Evolutionary conservation across 1,140 invertebrate species (phyloP).

Genomic region (Notospermus geniculatus): DNA sequence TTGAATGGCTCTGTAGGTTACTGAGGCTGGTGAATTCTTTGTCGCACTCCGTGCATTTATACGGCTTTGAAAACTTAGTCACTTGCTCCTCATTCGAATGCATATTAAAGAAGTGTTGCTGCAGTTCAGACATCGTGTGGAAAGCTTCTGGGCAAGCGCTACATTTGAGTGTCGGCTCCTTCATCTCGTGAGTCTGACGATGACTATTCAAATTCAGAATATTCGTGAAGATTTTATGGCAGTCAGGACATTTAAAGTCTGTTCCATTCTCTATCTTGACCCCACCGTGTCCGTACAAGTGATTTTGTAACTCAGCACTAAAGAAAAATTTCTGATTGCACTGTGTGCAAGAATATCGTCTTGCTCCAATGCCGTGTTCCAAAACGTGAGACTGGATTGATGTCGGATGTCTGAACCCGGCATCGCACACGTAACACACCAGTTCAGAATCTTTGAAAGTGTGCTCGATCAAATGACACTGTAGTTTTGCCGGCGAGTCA

Average conservation of each 20-base stretch:
- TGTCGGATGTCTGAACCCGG: slow-evolving; percentile 76
- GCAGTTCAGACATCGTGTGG: slow-evolving; percentile 30
- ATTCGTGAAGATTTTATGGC: slow-evolving; percentile 36
- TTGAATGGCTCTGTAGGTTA: slow-evolving; percentile 52
- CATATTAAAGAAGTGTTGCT: slow-evolving; percentile 47
- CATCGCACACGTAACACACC: slow-evolving; percentile 84
- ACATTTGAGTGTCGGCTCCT: slow-evolving; percentile 36
- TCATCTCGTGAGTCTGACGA: slow-evolving; percentile 36
- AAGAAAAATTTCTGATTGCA: slow-evolving; percentile 89
- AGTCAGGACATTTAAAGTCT: slow-evolving; percentile 40
- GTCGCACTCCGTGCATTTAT: slow-evolving; percentile 48
- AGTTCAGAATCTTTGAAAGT: slow-evolving; percentile 80
- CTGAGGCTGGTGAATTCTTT: slow-evolving; percentile 48
- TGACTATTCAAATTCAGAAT: slow-evolving; percentile 35
- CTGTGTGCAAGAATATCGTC: slow-evolving; percentile 78
- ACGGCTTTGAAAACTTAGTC: slow-evolving; percentile 24
- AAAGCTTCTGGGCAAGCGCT: slow-evolving; percentile 42
- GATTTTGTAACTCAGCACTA: slow-evolving; percentile 85
- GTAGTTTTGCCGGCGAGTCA: slow-evolving; percentile 73
- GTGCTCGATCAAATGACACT: slow-evolving; percentile 89
- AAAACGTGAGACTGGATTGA: slow-evolving; percentile 79
- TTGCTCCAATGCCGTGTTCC: slow-evolving; percentile 74
- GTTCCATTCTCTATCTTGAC: slow-evolving; percentile 8
- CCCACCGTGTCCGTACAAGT: slow-evolving; percentile 63
- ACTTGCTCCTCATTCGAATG: slow-evolving; percentile 32